Base-by-base conservation (phyloP, 2,888 invertebrate genomes). In the Drosophila villosipedis region DNA sequence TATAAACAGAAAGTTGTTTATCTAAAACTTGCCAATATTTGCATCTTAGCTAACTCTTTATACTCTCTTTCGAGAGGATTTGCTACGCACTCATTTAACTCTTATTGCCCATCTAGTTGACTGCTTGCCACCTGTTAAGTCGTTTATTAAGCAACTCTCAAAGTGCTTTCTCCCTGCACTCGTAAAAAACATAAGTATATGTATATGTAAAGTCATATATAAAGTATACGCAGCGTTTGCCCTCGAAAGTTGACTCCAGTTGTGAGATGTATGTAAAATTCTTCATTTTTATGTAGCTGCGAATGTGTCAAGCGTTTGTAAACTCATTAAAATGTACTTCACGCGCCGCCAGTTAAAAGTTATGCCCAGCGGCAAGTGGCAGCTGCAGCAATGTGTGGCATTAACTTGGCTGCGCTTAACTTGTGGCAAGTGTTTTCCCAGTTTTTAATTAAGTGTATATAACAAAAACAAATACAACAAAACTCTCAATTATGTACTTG, bases 281-380 rank as follows among this genome's bases (percentile, higher is more conserved):
- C 37, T 31, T 54, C 37, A 47, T 60, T 71, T 85, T 84, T 79
- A 85, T 78, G 80, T 53, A 59, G 62, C 71, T 68, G 89, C 84
- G 87, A 89, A 85, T 85, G 85, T 89, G 89, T 85, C 84, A 84
- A 89, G 84, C 89, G 87, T 84, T 85, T 86, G 87, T 84, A 85
- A 89, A 85, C 85, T 89, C 85, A 85, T 85, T 85, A 85, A 85
- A 89, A 85, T 85, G 78, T 83, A 65, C 73, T 80, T 58, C 68
- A 71, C 60, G 63, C 52, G 68, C 64, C 68, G 70, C 67, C 63
- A 77, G 80, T 61, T 80, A 76, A 69, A 84, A 84, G 85, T 84
- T 82, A 84, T 87, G 62, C 49, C 49, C 50, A 37, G 60, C 33
- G 61, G 67, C 61, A 72, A 69, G 70, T 64, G 54, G 47, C 54